These are phyloP conservation scores for Arvicanthis niloticus DNA, from an alignment of 2,113 vertebrate species.

Conservation along the genomic window DNA sequence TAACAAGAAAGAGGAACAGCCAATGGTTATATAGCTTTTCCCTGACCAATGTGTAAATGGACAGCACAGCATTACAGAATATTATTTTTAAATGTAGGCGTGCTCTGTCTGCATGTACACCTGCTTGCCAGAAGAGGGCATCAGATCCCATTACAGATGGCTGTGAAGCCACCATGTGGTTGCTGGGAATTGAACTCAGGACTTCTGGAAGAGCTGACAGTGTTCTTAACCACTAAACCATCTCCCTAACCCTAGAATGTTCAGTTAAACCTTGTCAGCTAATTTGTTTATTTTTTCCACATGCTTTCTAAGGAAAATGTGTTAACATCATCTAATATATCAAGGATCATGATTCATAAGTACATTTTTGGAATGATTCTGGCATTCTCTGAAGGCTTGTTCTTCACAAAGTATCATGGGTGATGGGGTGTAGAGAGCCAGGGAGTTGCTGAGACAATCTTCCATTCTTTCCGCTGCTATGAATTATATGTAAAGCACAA, in stretches of 20 bases:
- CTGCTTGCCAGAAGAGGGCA: no score
- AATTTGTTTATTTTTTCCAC: background rate
- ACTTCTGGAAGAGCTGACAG: no score
- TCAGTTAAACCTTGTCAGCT: background rate
- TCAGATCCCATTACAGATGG: no score
- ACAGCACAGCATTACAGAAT: background rate
- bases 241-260: no score
- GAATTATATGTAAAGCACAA: background rate
- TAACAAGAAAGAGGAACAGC: background rate
- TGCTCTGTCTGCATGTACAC: no score
- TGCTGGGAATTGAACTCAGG: no score
- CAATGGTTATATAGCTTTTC: fast-evolving
- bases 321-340: background rate
- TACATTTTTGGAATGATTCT: background rate
- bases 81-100: no score
- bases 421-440: background rate
- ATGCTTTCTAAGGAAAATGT: background rate
- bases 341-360: background rate
- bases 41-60: background rate
- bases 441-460: background rate
- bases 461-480: background rate
- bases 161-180: no score
- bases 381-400: background rate
- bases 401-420: background rate
- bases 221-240: no score